phyloP scores from a whole-genome alignment of 2,113 vertebrate genomes.

The human region GRCh38 chr3:108711001-108711500 shows the following conservation, averaged over 20 bases:
- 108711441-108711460: background rate
- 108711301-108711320: background rate
- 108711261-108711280: background rate
- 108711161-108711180: background rate
- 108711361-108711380: background rate
- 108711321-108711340: background rate
- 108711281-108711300: background rate
- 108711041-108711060: background rate
- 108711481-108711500: background rate
- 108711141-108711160: background rate
- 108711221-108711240: background rate
- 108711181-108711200: background rate
- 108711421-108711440: background rate
- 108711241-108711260: background rate
- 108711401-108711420: background rate
- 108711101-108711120: background rate
- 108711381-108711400: background rate
- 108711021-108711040: background rate
- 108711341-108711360: background rate
- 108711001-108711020: background rate
- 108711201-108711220: background rate
- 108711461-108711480: background rate
- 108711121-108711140: background rate
- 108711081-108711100: background rate
- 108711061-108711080: background rate